phyloP scores from a whole-genome alignment of 2,113 vertebrate genomes.

The Oriolus oriolus region DNA sequence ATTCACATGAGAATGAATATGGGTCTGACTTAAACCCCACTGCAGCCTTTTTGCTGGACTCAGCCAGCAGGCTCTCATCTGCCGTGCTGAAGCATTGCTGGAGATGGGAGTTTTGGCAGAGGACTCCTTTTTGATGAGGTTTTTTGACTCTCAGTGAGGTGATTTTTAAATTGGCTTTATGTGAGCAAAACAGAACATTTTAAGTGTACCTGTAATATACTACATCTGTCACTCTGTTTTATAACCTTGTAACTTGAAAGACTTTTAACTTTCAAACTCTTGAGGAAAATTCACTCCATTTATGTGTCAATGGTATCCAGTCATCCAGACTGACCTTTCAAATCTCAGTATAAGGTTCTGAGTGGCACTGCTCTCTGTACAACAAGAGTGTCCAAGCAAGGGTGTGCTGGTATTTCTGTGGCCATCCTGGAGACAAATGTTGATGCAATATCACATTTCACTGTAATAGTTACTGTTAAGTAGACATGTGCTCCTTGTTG shows the following conservation, averaged over 20 bases:
- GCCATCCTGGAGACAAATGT: neutral
- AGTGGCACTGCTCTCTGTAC: neutral
- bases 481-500: neutral
- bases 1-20: neutral
- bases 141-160: neutral
- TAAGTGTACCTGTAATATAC: neutral
- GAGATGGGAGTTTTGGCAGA: neutral
- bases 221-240: slow-evolving; percentile 40
- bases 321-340: slow-evolving; percentile 25
- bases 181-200: neutral
- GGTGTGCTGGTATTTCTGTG: neutral
- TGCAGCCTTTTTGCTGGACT: neutral
- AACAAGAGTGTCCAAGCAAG: neutral
- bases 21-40: neutral
- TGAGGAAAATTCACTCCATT: slow-evolving; percentile 28
- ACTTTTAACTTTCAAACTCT: neutral
- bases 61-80: neutral
- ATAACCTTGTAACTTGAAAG: slow-evolving; percentile 35
- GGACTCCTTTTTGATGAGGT: neutral
- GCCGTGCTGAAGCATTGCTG: neutral
- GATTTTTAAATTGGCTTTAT: neutral
- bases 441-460: neutral
- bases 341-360: neutral
- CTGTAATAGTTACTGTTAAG: neutral
- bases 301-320: neutral